Conservation (phyloP, 2,888 invertebrate species). For the Conistra vaccinii region DNA sequence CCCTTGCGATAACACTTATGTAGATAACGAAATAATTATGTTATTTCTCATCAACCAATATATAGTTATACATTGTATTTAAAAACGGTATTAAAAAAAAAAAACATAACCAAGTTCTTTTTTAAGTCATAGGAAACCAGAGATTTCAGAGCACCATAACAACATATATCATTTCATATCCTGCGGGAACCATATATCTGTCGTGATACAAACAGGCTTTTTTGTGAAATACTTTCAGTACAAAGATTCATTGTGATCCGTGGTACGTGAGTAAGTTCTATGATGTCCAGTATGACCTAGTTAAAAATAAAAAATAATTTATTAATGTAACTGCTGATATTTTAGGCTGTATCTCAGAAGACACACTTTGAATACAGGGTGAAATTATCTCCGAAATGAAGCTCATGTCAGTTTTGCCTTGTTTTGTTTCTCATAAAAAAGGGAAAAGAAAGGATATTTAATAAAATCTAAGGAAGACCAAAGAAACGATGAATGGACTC, state of each 20-base stretch:
- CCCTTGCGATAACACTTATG: background rate
- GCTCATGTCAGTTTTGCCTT: background rate
- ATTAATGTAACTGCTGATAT: background rate
- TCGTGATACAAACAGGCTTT: constrained; percentile 11
- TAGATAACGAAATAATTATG: background rate
- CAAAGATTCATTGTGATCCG: constrained; percentile 42
- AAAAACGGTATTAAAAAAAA: background rate
- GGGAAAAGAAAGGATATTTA: background rate
- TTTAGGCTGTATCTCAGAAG: background rate
- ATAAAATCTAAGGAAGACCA: background rate
- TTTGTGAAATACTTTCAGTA: constrained; percentile 38
- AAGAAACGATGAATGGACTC: background rate
- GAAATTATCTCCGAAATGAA: too few species aligned
- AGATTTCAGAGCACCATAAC: background rate
- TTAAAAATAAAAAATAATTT: constrained; percentile 1
- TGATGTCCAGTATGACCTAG: constrained; percentile 39
- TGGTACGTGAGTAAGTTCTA: constrained; percentile 36
- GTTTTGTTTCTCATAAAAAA: too few species aligned
- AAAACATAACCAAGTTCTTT: background rate
- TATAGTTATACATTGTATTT: background rate
- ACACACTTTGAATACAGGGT: background rate
- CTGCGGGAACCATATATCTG: constrained; percentile 32
- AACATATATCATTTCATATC: background rate
- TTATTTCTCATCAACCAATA: background rate
- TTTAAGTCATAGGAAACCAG: background rate